A percentile compares a stretch with the other conserved stretches of the same genome.
These are phyloP conservation scores for Eugnorisma glareosa DNA, from an alignment of 2,888 invertebrate species.

Conservation along the genomic window DNA sequence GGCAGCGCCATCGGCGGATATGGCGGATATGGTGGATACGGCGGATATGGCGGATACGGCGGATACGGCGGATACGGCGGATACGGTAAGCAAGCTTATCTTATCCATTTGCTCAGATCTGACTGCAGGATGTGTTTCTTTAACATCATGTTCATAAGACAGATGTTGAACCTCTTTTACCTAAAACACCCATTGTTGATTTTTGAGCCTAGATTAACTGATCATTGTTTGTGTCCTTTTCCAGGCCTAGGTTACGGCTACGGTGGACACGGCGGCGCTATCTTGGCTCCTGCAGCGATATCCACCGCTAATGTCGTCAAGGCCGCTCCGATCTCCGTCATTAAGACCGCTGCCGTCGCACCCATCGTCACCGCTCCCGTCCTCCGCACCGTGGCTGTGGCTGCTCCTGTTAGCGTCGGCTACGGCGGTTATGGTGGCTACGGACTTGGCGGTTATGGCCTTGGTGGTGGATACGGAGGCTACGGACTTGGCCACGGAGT, in stretches of 20 bases:
- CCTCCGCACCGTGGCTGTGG: constrained; percentile 68
- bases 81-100: constrained; percentile 51
- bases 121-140: background rate
- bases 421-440: constrained; percentile 25
- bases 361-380: constrained; percentile 77
- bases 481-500: constrained; percentile 36
- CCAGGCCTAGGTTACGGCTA: constrained; percentile 62
- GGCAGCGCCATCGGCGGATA: constrained; percentile 66
- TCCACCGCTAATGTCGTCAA: constrained; percentile 81
- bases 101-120: background rate
- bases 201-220: background rate
- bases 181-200: background rate
- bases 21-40: constrained; percentile 59
- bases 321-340: constrained; percentile 82
- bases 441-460: constrained; percentile 35
- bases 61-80: constrained; percentile 59
- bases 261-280: constrained; percentile 51
- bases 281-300: constrained; percentile 78
- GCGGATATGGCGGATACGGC: constrained; percentile 59
- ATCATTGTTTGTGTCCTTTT: background rate
- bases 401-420: constrained; percentile 50
- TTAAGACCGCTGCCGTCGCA: constrained; percentile 75
- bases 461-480: constrained; percentile 33
- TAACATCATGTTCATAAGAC: background rate
- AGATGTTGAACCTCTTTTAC: background rate